Base-by-base conservation (phyloP, 2,113 vertebrate genomes). In the Cnemophilus loriae region DNA sequence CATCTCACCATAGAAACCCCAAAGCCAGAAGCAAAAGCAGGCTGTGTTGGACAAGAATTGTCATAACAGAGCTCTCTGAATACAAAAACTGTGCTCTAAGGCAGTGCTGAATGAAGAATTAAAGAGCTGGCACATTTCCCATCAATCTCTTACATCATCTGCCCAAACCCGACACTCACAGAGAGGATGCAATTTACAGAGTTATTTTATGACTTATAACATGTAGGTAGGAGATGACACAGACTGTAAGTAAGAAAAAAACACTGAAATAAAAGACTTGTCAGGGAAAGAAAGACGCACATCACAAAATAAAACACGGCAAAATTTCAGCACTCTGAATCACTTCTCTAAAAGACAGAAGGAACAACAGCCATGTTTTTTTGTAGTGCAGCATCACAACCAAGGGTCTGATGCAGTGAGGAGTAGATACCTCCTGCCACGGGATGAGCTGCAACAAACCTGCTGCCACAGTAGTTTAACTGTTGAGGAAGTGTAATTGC, bases 81-180 rank as follows among this genome's bases (percentile, higher is more conserved):
- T 64, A n/a, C 52, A 83, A 63, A 50, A 67, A 46, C 23, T 26
- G 27, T 64, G 52, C n/a, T 52, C 49, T 64, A 67, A 82, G 64
- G 52, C 52, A 78, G 18, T 30, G 41, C 49, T 92, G 84, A 87
- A 84, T 52, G 27, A 90, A 76, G 49, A 78, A 64, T 37, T 76
- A 65, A 76, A 90, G 32, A 84, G 41, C 21, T 89, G 68, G 46
- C 50, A 73, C 24, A 21, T 44, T 73, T 87, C 80, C 50, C 76
- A 49, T 53, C 49, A 61, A n/a, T 65, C 37, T 73, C 50, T 89
- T 76, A 35, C 28, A 90, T 73, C 46, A 56, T 30, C 46, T 88
- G 57, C 61, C 44, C 53, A 19, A 77, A 65, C 32, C 23, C 0
- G 0, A 63, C 68, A 44, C 49, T 64, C 4, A 1, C 4, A 35